Evolutionary conservation across 2,888 invertebrate species (phyloP).

Genomic region (Lochmaea crataegi): DNA sequence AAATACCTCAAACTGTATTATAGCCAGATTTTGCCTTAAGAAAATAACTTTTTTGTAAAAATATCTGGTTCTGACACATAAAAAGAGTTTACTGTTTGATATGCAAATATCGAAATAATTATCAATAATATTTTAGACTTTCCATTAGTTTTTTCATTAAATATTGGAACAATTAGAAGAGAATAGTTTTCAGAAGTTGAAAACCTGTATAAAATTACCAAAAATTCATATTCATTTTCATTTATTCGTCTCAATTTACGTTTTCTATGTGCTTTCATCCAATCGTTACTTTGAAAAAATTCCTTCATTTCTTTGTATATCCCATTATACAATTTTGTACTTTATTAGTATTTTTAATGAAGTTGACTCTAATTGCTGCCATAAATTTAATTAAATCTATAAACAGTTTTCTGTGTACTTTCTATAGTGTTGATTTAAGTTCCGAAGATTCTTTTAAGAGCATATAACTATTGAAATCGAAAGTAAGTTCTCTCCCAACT

Average conservation of each 20-base stretch:
- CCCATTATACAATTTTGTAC: not conserved
- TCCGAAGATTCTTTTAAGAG: not conserved
- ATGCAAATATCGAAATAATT: too few relatives aligned
- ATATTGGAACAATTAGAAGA: too few relatives aligned
- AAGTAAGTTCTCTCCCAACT: not conserved
- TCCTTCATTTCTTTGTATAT: not conserved
- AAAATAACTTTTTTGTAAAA: too few relatives aligned
- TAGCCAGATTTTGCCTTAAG: too few relatives aligned
- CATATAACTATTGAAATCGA: not conserved
- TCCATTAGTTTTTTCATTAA: too few relatives aligned
- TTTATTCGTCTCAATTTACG: not conserved
- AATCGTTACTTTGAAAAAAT: not conserved
- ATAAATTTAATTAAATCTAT: slow-evolving; percentile 4
- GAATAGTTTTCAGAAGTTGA: too few relatives aligned
- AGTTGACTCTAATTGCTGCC: not conserved
- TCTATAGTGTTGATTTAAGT: slow-evolving; percentile 5
- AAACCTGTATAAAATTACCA: too few relatives aligned
- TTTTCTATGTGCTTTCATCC: not conserved
- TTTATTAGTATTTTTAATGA: slow-evolving; percentile 8
- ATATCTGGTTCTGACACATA: too few relatives aligned
- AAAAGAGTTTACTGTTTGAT: too few relatives aligned
- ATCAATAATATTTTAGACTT: too few relatives aligned
- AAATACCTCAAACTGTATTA: too few relatives aligned
- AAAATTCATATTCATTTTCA: not conserved
- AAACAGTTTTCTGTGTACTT: slow-evolving; percentile 2